Evolutionary conservation across 2,113 vertebrate genomes (phyloP), one percentile per base, ranked within the genome.

Genomic region (Etia nguti): DNA sequence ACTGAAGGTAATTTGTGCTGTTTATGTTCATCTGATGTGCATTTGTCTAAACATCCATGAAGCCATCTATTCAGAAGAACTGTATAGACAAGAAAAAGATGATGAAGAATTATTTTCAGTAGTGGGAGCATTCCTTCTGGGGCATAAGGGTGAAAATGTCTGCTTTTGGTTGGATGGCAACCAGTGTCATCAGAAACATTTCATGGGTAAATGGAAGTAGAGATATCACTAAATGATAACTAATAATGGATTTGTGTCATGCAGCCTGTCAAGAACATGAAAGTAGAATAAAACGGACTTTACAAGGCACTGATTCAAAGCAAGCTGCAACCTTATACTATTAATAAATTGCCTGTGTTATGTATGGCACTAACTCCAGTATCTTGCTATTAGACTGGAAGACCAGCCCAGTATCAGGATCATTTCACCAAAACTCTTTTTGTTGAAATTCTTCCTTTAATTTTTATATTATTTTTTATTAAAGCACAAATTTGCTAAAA

Each of bases 1-100:
- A 93, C 96, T 1, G 97, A 98, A 89, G 98, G 98, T 99, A 91
- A 95, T 46, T 77, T 36, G 26, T 22, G 8, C 11, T 1, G 1
- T 82, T 29, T 50, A 50, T 75, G 70, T 75, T 75, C 8, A 22
- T 70, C 43, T 73, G 6, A 18, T 68, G 11, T 22, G 20, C n/a
- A 10, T 46, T 73, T 77, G 43, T 31, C 29, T 75, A 50, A 50
- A 77, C 70, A 22, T 38, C 34, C 60, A 31, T 77, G 29, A 29
- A 77, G 10, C 43, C 43, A 20, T 50, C 16, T 18, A 18, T 77
- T 50, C 24, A 77, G 43, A 50, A 20, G 11, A 50, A 77, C 6
- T 31, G 70, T 75, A 75, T 31, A 75, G 70, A 75, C 22, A 26
- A 75, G 43, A 43, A 73, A 46, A 26, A 75, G 15, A 48, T 20